phyloP scores from a whole-genome alignment of 2,797 vertebrate genomes.

The Leucoraja ocellata region DNA sequence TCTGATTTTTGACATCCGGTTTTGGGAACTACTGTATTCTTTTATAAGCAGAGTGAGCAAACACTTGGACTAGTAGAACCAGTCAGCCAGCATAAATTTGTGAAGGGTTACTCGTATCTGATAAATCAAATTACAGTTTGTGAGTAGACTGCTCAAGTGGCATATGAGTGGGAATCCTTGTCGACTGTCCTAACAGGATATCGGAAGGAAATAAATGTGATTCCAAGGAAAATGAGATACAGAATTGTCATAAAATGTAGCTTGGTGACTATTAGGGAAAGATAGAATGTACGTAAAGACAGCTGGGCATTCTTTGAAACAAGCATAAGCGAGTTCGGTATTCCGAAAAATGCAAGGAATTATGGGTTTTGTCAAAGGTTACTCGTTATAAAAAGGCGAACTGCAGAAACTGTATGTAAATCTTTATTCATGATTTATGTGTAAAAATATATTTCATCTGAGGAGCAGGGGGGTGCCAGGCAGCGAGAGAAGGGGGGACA shows the following conservation, averaged over 20 bases:
- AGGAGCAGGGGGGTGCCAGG: too few species aligned
- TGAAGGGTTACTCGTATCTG: not conserved
- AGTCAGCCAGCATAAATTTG: not conserved
- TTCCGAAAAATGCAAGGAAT: too few species aligned
- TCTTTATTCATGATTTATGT: too few species aligned
- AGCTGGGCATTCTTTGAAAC: not conserved
- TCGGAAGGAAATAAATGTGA: not conserved
- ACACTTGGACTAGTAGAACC: not conserved
- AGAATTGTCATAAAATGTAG: not conserved
- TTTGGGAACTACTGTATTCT: not conserved
- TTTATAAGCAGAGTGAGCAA: not conserved
- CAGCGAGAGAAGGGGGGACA: too few species aligned
- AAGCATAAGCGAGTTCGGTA: not conserved
- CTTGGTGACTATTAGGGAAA: not conserved
- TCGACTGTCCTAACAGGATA: not conserved
- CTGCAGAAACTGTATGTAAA: too few species aligned
- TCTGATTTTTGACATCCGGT: not conserved
- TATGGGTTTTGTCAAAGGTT: too few species aligned
- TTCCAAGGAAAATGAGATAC: not conserved
- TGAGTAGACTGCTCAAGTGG: not conserved
- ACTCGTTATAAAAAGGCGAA: too few species aligned
- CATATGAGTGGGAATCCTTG: not conserved
- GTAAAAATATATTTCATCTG: too few species aligned
- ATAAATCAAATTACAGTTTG: not conserved
- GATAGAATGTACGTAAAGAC: not conserved